Base-by-base conservation (phyloP, 2,888 invertebrate species). In the Leptinotarsa haldemani region DNA sequence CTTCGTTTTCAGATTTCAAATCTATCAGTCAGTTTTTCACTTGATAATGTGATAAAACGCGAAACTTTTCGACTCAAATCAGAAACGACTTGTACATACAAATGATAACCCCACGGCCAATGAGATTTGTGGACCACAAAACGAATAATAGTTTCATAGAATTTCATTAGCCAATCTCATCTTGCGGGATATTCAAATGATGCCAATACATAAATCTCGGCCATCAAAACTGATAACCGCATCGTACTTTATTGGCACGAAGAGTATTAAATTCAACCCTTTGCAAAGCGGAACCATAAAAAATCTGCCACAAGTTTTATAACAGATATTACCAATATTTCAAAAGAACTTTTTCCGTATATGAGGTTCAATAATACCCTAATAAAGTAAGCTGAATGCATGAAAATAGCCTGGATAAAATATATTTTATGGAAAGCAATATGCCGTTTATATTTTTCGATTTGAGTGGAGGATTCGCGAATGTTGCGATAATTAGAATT, bases 401-500 rank as follows among this genome's bases (percentile, higher is more conserved):
- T 75, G 75, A 66, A 71, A 75, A 75, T 66, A 65, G 75, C 67
- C 65, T 18, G 67, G 75, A 75, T 75, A 72, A 72, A 70, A 75
- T 75, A 47, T 72, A 70, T 72, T 75, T 75, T 70, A 75, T 75
- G 75, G 72, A 67, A 72, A 72, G 75, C 69, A 75, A 75, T 75
- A 75, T 70, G 75, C 69, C 58, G 70, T 50, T 47, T 61, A 72
- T 75, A 75, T 75, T 72, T 72, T 48, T 47, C 61, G 72, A 67
- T 75, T 75, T 67, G 68, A 25, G 40, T 40, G 46, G 16, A 20
- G 53, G 47, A 20, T 40, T 68, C 7, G 40, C 22, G 56, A 56
- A 56, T 56, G 56, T 56, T 15, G 56, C 18, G 46, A 68, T 68
- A 20, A 68, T 68, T 53, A 68, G 68, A 46, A 68, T 68, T 56